Evolutionary conservation across 2,888 invertebrate species (phyloP).

Genomic region (Drosophila hawaiiensis): DNA sequence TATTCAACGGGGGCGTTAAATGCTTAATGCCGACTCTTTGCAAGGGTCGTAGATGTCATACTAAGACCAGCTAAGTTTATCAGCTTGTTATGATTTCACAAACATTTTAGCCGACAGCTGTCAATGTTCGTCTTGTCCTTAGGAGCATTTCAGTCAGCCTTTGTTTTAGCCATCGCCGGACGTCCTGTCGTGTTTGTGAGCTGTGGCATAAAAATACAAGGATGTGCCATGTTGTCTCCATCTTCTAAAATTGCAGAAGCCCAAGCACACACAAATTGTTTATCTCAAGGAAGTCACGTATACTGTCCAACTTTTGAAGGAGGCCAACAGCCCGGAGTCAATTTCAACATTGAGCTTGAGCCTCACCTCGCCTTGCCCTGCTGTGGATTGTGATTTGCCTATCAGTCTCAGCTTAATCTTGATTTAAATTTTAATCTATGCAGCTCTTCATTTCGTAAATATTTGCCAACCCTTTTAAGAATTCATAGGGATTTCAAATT

Average conservation of each 20-base stretch:
- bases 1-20: slow-evolving; percentile 29
- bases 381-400: slow-evolving; percentile 27
- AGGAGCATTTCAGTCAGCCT: slow-evolving; percentile 16
- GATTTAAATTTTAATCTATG: slow-evolving; percentile 49
- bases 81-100: slow-evolving; percentile 45
- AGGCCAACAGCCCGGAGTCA: background rate
- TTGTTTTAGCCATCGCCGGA: slow-evolving; percentile 46
- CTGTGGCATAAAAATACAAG: slow-evolving; percentile 47
- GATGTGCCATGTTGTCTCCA: slow-evolving; percentile 17
- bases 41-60: slow-evolving; percentile 13
- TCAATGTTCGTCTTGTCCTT: slow-evolving; percentile 27
- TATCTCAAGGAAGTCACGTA: slow-evolving; percentile 52
- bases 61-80: slow-evolving; percentile 48
- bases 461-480: slow-evolving; percentile 21
- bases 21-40: slow-evolving; percentile 38
- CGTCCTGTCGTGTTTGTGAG: slow-evolving; percentile 46
- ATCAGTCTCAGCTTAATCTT: slow-evolving; percentile 37
- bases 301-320: slow-evolving; percentile 25
- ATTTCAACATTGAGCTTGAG: slow-evolving; percentile 4
- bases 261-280: slow-evolving; percentile 38
- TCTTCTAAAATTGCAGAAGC: slow-evolving; percentile 4
- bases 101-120: slow-evolving; percentile 39
- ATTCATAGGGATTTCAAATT: slow-evolving; percentile 42
- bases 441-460: slow-evolving; percentile 28
- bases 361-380: background rate